Evolutionary conservation across 2,888 invertebrate genomes (phyloP).

Genomic region (Acronicta aceris): DNA sequence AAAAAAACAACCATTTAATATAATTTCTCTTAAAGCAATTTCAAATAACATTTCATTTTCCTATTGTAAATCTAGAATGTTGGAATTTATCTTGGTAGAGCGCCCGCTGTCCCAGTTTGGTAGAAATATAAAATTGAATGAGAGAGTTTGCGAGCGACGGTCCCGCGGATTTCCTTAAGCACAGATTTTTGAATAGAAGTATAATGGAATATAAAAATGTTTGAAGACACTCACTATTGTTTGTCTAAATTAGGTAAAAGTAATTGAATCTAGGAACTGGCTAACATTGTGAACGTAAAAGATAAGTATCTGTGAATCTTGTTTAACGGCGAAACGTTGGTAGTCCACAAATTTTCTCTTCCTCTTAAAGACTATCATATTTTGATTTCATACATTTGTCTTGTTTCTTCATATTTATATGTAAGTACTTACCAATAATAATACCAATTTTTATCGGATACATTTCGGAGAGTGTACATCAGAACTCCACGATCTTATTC

Average conservation of each 20-base stretch:
- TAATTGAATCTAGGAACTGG: background rate
- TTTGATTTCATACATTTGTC: too few species aligned
- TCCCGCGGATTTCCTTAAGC: conserved; percentile 11
- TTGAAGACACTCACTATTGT: conserved; percentile 10
- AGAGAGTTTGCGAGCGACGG: conserved; percentile 18
- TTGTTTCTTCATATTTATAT: too few species aligned
- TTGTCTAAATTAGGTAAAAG: background rate
- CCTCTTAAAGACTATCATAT: too few species aligned
- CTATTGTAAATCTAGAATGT: conserved; percentile 31
- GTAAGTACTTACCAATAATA: too few species aligned
- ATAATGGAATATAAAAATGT: conserved; percentile 17
- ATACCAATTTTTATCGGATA: too few species aligned
- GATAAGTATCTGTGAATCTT: background rate
- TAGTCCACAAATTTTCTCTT: too few species aligned
- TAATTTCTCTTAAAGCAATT: background rate
- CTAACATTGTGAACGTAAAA: background rate
- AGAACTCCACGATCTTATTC: too few species aligned
- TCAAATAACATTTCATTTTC: conserved; percentile 10
- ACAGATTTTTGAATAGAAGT: conserved; percentile 26
- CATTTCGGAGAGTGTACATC: too few species aligned
- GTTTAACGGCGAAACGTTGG: too few species aligned
- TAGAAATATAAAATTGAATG: conserved; percentile 18
- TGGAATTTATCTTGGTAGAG: conserved; percentile 31
- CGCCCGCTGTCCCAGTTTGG: conserved; percentile 12
- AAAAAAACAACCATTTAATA: background rate